Evolutionary conservation across 2,888 invertebrate species (phyloP).

Genomic region (Tenthredo scrophulariae): DNA sequence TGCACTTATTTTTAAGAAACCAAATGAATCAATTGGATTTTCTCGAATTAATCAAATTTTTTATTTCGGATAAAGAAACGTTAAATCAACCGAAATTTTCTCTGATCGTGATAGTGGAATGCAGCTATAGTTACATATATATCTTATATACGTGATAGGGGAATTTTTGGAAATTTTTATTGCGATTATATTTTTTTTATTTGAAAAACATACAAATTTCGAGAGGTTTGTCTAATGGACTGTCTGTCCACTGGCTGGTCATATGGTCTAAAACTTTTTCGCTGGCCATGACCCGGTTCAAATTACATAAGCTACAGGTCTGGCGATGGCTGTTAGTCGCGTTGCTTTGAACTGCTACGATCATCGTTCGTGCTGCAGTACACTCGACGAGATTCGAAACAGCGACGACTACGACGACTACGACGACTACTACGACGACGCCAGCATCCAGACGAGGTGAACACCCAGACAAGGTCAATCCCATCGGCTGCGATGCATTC

Average conservation of each 20-base stretch:
- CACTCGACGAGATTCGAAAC: slow-evolving; percentile 13
- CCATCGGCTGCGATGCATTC: slow-evolving; percentile 51
- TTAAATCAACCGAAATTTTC: no score
- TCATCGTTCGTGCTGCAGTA: slow-evolving; percentile 9
- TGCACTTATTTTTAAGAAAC: no score
- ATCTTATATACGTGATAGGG: not conserved
- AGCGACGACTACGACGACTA: not conserved
- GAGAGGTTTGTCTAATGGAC: not conserved
- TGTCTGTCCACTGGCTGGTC: not conserved
- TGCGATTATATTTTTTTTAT: not conserved
- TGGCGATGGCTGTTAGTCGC: slow-evolving; percentile 23
- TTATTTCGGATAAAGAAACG: no score
- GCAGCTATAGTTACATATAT: not conserved
- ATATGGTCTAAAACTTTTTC: not conserved
- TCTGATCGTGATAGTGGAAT: no score
- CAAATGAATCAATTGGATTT: no score
- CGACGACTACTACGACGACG: slow-evolving; percentile 23
- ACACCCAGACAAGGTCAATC: slow-evolving; percentile 72
- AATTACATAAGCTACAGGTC: slow-evolving; percentile 44
- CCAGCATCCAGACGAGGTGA: slow-evolving; percentile 64
- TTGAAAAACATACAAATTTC: not conserved
- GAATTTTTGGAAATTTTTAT: not conserved
- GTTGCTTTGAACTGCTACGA: not conserved
- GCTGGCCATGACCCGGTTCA: slow-evolving; percentile 51
- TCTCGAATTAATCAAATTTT: no score